These are phyloP conservation scores for Mastacembelus armatus DNA, from an alignment of 2,797 vertebrate genomes.

Conservation along the genomic window DNA sequence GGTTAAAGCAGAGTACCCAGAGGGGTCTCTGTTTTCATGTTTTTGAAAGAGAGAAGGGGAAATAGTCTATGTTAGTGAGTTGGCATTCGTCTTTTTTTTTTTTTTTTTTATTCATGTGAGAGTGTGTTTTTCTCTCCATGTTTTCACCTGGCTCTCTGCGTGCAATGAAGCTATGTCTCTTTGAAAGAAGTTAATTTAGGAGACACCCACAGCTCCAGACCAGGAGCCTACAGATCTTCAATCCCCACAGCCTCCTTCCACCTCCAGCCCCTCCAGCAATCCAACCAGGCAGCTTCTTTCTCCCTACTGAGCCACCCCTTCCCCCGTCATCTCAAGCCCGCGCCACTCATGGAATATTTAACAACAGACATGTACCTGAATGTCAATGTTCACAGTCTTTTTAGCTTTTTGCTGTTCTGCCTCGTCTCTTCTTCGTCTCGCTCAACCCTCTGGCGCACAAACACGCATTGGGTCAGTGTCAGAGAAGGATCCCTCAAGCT, in stretches of 20 bases:
- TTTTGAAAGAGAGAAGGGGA: slow-evolving; percentile 1
- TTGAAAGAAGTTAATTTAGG: slow-evolving; percentile 56
- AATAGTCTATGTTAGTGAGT: slow-evolving; percentile 17
- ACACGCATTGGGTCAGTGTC: slow-evolving; percentile 5
- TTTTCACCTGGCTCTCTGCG: slow-evolving; percentile 33
- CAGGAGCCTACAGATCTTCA: slow-evolving; percentile 49
- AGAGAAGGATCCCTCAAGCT: not conserved
- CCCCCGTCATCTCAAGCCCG: slow-evolving; percentile 44
- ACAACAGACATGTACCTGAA: slow-evolving; percentile 36
- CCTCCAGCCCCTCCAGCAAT: slow-evolving; percentile 48
- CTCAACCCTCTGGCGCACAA: not conserved
- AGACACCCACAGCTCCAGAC: slow-evolving; percentile 33
- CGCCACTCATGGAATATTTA: slow-evolving; percentile 57
- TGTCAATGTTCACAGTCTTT: slow-evolving; percentile 31
- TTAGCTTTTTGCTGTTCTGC: slow-evolving; percentile 13
- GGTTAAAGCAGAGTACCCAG: slow-evolving; percentile 38
- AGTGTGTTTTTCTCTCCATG: slow-evolving; percentile 25
- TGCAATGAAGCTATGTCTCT: slow-evolving; percentile 36
- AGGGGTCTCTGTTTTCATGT: slow-evolving; percentile 36
- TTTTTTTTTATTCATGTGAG: slow-evolving; percentile 35
- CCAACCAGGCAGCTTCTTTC: slow-evolving; percentile 20
- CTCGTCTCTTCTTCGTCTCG: not conserved
- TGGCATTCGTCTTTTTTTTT: slow-evolving; percentile 37
- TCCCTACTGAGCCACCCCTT: slow-evolving; percentile 20
- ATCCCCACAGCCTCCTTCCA: slow-evolving; percentile 19